These are phyloP conservation scores for Arctopsyche grandis DNA, from an alignment of 1,140 invertebrate species.

Conservation along the genomic window DNA sequence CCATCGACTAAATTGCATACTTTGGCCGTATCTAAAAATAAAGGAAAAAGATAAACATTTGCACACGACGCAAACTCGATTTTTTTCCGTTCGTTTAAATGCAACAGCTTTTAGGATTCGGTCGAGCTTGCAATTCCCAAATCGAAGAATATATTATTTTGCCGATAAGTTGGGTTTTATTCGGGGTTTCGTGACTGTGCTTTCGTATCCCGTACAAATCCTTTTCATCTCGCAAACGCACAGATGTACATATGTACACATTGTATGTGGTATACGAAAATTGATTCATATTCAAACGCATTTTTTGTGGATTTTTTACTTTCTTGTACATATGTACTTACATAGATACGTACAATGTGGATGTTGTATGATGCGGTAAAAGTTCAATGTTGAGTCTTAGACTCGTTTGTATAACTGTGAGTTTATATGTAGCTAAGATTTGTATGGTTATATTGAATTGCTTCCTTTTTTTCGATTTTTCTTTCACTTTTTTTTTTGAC, in stretches of 20 bases:
- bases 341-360: background rate
- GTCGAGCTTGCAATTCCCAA: conserved; percentile 25
- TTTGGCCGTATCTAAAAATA: no score
- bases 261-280: background rate
- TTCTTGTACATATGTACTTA: background rate
- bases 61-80: background rate
- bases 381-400: no score
- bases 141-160: conserved; percentile 36
- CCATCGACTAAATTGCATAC: no score
- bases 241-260: background rate
- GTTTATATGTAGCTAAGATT: no score
- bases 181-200: background rate
- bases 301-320: no score
- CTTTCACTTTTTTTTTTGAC: no score
- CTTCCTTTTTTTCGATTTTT: no score
- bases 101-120: conserved; percentile 11
- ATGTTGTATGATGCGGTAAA: background rate
- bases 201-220: conserved; percentile 2
- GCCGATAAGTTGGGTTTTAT: conserved; percentile 25
- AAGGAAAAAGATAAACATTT: no score
- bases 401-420: no score
- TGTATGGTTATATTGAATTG: no score
- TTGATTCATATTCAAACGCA: conserved; percentile 17
- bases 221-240: conserved; percentile 27
- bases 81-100: conserved; percentile 4